Base-by-base conservation (phyloP, 2,797 vertebrate species). In the Cuniculus paca region DNA sequence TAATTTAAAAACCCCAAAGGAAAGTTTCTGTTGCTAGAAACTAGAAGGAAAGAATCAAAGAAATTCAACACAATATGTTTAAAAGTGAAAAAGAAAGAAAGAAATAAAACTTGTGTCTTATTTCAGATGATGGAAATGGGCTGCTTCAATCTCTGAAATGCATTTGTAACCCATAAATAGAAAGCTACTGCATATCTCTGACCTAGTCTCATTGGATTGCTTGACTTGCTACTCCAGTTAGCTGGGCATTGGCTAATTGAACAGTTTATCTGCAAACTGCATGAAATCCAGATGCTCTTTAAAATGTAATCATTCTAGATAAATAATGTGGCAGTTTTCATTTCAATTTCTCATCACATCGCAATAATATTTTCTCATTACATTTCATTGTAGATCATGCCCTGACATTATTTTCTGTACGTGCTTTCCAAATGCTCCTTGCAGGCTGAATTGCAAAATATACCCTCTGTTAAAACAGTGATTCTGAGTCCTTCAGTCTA, bases 281-380 rank as follows among this genome's bases (percentile, higher is more conserved):
- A 65, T 94, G 79, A 90, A 60, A 77, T 80, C 72, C 93, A 92
- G 78, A 91, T 75, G 91, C 54, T 96, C 52, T 97, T 97, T 93
- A 88, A 96, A 97, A 91, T 90, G 42, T 48, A 93, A 97, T 96
- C 48, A 95, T 91, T 96, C 24, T 65, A 77, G 48, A 81, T 92
- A 97, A 95, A 89, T 78, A 96, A 16, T 60, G 34, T 77, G 90
- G 56, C 34, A 13, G 39, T 91, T 97, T 95, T 91, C 84, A 95
- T 94, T 95, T 87, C 94, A 94, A 24, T 91, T 88, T 96, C 95
- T 95, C 26, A 94, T 97, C 91, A 91, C 36, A 95, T 86, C 58
- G 52, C 12, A 52, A 74, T 83, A 92, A 91, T 94, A 95, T 97
- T 94, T 95, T 95, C 83, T 95, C 70, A 50, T 96, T 95, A 84